Base-by-base conservation (phyloP, 2,797 vertebrate genomes). In the Sebastes matsubarae region DNA sequence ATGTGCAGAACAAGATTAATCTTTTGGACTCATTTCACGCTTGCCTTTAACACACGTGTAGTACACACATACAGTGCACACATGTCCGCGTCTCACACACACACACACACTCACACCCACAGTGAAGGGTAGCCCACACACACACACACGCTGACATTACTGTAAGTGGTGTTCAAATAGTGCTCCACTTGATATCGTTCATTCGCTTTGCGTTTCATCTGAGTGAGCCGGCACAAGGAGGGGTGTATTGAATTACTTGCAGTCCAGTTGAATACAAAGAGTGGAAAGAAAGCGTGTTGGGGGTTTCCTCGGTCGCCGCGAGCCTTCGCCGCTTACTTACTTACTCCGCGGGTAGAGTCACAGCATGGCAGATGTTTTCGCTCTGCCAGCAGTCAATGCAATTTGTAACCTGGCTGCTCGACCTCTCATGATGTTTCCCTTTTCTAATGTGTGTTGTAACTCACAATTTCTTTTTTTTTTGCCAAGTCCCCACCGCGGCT, bases 231-330 rank as follows among this genome's bases (percentile, higher is more conserved):
- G 79, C 85, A 94, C 93, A 94, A 94, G 75, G 80, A 86, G 87
- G 85, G 81, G 84, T 80, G 87, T 88, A 91, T 94, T 92, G 90
- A 91, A 90, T 94, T 94, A 92, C 91, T 89, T 81, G 91, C 86
- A 81, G 92, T 93, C 89, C 90, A 92, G 92, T 88, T 86, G 91
- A 92, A 89, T 79, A 93, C 93, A 94, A 93, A 93, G 93, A 86
- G 83, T 74, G 82, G 80, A 92, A 84, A 88, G 88, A 88, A 90
- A 87, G 86, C 64, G 36, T 81, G 89, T 83, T 81, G 78, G 87
- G 80, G 84, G 72, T 88, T 93, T 92, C 90, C 92, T 93, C 76
- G 1, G 46, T 72, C 30, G 30, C 78, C 7, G 58, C 13, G 69
- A 82, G 82, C 74, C 70, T 79, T 20, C 18, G 46, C 46, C 16